These are phyloP conservation scores for Dione vanillae DNA, from an alignment of 2,888 invertebrate genomes.

Conservation along the genomic window DNA sequence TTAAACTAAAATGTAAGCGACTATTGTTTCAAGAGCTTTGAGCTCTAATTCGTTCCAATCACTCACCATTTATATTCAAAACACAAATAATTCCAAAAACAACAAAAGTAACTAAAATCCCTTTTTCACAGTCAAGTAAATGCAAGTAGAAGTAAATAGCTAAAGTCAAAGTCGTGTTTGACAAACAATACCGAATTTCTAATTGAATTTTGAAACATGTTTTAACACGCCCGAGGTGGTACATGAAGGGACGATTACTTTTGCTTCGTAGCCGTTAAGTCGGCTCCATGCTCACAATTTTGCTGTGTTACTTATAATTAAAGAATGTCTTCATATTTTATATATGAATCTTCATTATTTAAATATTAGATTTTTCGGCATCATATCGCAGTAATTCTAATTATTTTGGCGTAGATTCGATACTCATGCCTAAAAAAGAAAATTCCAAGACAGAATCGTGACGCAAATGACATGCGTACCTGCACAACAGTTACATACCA, in stretches of 20 bases:
- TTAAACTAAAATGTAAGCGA: no score
- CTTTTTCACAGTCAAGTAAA: constrained; percentile 4
- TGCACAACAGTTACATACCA: no score
- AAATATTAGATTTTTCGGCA: neutral
- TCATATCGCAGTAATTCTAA: no score
- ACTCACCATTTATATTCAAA: no score
- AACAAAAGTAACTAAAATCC: neutral
- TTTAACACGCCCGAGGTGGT: constrained; percentile 25
- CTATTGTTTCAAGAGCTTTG: no score
- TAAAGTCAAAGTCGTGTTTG: constrained; percentile 23
- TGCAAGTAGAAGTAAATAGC: constrained; percentile 19
- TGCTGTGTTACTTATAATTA: constrained; percentile 14
- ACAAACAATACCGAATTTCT: constrained; percentile 32
- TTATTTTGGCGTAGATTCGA: no score
- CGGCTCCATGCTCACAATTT: constrained; percentile 9
- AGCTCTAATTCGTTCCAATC: no score
- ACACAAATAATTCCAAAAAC: neutral
- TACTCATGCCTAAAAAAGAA: no score
- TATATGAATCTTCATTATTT: neutral
- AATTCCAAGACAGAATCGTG: no score
- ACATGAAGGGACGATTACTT: constrained; percentile 22
- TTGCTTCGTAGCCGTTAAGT: constrained; percentile 14
- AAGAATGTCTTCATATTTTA: neutral
- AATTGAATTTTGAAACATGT: constrained; percentile 38
- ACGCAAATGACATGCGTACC: no score